Percentiles rank a stretch among this genome's conserved stretches.
phyloP scores from a whole-genome alignment of 30 jellyfish, hydroid and myxozoan species.

The Aurelia sp. region DNA sequence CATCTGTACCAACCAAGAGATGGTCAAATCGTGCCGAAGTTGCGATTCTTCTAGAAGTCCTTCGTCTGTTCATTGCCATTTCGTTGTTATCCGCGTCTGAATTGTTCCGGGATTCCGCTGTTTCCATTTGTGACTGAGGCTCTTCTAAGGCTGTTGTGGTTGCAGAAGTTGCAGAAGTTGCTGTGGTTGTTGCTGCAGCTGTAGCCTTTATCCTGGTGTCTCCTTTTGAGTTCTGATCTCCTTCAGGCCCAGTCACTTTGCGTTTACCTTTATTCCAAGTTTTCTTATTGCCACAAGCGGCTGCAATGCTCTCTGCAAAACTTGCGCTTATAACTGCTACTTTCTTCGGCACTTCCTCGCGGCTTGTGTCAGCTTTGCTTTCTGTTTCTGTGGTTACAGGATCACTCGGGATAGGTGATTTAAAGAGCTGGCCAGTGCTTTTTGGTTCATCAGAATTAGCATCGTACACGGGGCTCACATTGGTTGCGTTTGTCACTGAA shows the following conservation, averaged over 20 bases:
- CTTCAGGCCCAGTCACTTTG: background rate
- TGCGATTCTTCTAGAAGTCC: slow-evolving; percentile 52
- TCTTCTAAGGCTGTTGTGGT: background rate
- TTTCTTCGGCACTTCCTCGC: background rate
- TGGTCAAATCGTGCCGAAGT: slow-evolving; percentile 54
- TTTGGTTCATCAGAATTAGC: no score
- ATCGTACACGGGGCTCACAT: no score
- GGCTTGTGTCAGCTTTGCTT: background rate
- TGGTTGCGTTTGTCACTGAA: no score
- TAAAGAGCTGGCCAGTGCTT: no score
- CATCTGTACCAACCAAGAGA: slow-evolving; percentile 44
- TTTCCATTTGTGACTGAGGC: background rate
- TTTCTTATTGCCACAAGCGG: slow-evolving; percentile 76
- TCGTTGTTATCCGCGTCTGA: background rate
- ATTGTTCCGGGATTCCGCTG: background rate
- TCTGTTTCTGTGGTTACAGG: background rate
- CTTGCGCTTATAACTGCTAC: slow-evolving; percentile 49
- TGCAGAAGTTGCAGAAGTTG: background rate
- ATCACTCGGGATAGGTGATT: no score
- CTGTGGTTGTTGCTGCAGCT: background rate
- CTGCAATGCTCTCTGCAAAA: slow-evolving; percentile 76
- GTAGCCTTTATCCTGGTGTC: background rate
- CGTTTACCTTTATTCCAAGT: slow-evolving; percentile 33
- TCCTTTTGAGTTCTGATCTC: background rate
- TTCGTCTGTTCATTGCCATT: slow-evolving; percentile 23